A percentile compares a stretch with the other conserved stretches of the same genome.
Conservation (phyloP, 2,888 invertebrate species). For the Fabriciana adippe region DNA sequence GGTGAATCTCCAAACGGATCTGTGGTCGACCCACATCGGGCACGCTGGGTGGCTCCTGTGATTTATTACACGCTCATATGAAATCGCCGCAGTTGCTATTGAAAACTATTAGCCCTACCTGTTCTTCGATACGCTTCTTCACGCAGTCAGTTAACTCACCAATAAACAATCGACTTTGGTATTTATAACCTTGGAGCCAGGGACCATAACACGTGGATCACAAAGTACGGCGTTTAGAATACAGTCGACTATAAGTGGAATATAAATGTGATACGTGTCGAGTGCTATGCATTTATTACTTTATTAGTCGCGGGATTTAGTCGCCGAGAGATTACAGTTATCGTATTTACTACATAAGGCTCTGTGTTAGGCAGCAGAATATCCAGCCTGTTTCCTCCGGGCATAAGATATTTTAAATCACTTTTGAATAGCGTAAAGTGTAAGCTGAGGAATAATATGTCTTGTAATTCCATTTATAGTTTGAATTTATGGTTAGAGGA, state of each 20-base stretch:
- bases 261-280: slow-evolving; percentile 38
- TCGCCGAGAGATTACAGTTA: slow-evolving; percentile 41
- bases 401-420: slow-evolving; percentile 41
- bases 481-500: slow-evolving; percentile 38
- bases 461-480: slow-evolving; percentile 41
- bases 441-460: slow-evolving; percentile 41
- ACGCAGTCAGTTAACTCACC: slow-evolving; percentile 6
- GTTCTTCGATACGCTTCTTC: slow-evolving; percentile 38
- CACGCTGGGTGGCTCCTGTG: slow-evolving; percentile 53
- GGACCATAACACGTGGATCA: slow-evolving; percentile 8
- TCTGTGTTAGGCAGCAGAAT: slow-evolving; percentile 37
- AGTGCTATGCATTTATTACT: slow-evolving; percentile 49
- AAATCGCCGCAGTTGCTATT: slow-evolving; percentile 47
- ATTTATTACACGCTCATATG: slow-evolving; percentile 48
- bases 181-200: slow-evolving; percentile 13
- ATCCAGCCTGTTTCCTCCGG: slow-evolving; percentile 36
- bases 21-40: slow-evolving; percentile 47
- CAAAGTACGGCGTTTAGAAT: slow-evolving; percentile 28
- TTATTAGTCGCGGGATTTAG: slow-evolving; percentile 45
- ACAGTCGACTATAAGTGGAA: slow-evolving; percentile 22
- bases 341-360: slow-evolving; percentile 35
- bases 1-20: slow-evolving; percentile 37
- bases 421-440: slow-evolving; percentile 42
- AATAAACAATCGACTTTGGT: slow-evolving; percentile 22
- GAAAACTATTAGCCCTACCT: slow-evolving; percentile 48